phyloP scores from a whole-genome alignment of 2,113 vertebrate species.

The Chaenocephalus aceratus region DNA sequence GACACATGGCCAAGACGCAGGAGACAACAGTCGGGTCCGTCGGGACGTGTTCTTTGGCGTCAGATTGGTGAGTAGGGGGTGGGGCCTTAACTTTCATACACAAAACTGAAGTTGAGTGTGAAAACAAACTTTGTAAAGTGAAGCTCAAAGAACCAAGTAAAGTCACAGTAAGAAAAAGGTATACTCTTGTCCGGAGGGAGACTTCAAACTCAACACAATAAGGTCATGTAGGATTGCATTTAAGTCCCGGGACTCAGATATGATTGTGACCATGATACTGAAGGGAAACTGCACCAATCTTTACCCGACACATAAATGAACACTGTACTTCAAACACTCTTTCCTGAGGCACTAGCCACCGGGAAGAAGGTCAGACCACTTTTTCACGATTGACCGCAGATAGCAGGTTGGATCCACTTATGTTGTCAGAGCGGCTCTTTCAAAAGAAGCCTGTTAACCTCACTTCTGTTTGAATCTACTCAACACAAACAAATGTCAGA shows the following conservation, averaged over 20 bases:
- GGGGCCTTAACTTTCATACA: too few relatives aligned
- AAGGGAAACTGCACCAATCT: background rate
- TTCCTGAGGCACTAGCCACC: background rate
- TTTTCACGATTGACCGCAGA: background rate
- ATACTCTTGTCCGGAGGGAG: background rate
- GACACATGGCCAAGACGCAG: too few relatives aligned
- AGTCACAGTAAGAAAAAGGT: background rate
- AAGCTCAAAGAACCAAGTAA: background rate
- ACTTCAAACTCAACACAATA: too few relatives aligned
- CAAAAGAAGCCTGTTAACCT: background rate
- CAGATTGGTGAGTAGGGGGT: too few relatives aligned
- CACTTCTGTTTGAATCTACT: background rate
- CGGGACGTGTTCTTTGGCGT: too few relatives aligned
- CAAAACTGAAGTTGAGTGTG: background rate
- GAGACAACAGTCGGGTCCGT: too few relatives aligned
- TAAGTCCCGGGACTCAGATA: background rate
- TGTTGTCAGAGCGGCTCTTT: background rate
- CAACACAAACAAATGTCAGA: background rate
- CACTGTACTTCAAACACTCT: background rate
- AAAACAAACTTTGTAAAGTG: background rate
- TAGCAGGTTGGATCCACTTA: background rate
- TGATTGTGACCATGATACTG: too few relatives aligned
- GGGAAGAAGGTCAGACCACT: background rate
- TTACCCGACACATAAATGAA: background rate
- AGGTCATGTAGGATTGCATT: background rate